phyloP scores from a whole-genome alignment of 1,140 invertebrate genomes.

The Acarapis woodi region DNA sequence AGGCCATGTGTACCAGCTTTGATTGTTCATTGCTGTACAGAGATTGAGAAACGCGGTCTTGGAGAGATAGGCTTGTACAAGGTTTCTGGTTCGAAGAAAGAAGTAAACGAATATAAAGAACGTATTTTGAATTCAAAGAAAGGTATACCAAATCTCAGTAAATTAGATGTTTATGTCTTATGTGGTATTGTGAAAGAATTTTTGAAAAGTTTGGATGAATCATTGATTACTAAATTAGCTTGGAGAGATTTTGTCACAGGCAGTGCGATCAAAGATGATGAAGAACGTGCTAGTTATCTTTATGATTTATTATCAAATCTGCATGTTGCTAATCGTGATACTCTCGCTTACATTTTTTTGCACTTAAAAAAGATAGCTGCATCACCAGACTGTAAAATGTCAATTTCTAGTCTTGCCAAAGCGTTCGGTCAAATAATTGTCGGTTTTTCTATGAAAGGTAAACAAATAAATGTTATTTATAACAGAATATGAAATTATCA shows the following conservation, averaged over 20 bases:
- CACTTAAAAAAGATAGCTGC: conserved; percentile 51
- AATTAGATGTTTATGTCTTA: conserved; percentile 38
- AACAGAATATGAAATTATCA: too few relatives aligned
- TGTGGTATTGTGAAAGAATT: conserved; percentile 66
- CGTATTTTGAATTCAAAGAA: conserved; percentile 36
- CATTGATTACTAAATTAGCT: conserved; percentile 38
- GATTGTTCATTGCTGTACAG: conserved; percentile 74
- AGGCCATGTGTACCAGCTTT: conserved; percentile 74
- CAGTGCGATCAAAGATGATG: conserved; percentile 22
- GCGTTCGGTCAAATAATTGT: conserved; percentile 58
- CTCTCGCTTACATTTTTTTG: conserved; percentile 47
- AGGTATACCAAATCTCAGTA: conserved; percentile 33
- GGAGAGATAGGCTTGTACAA: conserved; percentile 65
- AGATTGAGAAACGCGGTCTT: conserved; percentile 55
- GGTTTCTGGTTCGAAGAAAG: conserved; percentile 47
- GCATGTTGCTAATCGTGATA: conserved; percentile 56
- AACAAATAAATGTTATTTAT: too few relatives aligned
- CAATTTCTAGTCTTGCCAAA: conserved; percentile 37
- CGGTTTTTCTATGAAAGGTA: conserved; percentile 41
- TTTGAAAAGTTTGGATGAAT: conserved; percentile 42
- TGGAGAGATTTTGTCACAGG: conserved; percentile 46
- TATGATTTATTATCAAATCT: conserved; percentile 36
- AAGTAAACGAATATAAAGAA: conserved; percentile 55
- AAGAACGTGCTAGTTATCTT: conserved; percentile 21
- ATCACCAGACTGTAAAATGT: conserved; percentile 42